A percentile compares a stretch with the other conserved stretches of the same genome.
These are phyloP conservation scores for Acronicta psi DNA, from an alignment of 2,888 invertebrate species.

Conservation along the genomic window DNA sequence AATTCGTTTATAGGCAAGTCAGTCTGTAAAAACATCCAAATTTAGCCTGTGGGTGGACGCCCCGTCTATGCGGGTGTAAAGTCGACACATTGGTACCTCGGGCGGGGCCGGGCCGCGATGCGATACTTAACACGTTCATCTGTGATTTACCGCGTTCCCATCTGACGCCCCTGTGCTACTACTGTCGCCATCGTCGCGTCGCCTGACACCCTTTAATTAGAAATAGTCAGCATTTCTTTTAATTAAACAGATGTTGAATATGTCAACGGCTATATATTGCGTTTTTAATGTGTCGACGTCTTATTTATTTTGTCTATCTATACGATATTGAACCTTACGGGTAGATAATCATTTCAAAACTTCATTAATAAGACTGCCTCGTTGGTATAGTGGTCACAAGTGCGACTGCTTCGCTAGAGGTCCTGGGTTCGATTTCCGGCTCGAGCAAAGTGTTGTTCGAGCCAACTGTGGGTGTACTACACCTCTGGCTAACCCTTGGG, in stretches of 20 bases:
- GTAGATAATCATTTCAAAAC: neutral
- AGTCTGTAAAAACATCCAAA: slow-evolving; percentile 59
- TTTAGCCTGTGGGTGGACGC: slow-evolving; percentile 62
- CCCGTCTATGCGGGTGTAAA: slow-evolving; percentile 69
- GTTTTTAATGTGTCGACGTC: slow-evolving; percentile 34
- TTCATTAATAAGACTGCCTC: neutral
- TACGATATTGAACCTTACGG: too few species aligned
- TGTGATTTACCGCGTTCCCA: slow-evolving; percentile 74
- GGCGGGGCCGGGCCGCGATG: slow-evolving; percentile 62
- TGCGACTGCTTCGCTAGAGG: too few species aligned
- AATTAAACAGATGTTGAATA: slow-evolving; percentile 49
- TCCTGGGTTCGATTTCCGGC: too few species aligned
- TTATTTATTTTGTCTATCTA: slow-evolving; percentile 37
- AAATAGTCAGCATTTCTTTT: slow-evolving; percentile 50
- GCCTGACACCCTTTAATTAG: slow-evolving; percentile 58
- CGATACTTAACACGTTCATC: slow-evolving; percentile 75
- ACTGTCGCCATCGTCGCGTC: slow-evolving; percentile 44
- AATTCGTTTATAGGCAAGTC: slow-evolving; percentile 10
- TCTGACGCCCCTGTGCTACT: slow-evolving; percentile 41
- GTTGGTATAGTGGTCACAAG: too few species aligned
- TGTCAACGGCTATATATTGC: slow-evolving; percentile 40
- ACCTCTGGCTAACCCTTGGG: too few species aligned
- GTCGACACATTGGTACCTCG: slow-evolving; percentile 82
- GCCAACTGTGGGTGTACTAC: too few species aligned
- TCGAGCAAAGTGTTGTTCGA: too few species aligned